phyloP scores from a whole-genome alignment of 2,797 vertebrate genomes.

The Anisognathus igniventris region DNA sequence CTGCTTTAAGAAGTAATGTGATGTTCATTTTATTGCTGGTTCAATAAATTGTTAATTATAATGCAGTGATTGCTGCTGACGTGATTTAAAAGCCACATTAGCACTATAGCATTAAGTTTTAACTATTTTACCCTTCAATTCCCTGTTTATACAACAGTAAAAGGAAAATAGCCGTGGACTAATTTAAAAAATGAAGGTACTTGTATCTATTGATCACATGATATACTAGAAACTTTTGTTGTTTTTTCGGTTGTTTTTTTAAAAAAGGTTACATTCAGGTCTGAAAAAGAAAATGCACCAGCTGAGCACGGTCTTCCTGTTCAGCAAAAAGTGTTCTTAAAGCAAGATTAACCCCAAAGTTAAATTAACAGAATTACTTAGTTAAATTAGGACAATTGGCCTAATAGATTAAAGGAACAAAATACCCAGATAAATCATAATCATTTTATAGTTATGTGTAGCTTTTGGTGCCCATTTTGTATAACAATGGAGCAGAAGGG shows the following conservation, averaged over 20 bases:
- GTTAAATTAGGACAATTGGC: constrained; percentile 39
- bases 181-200: constrained; percentile 79
- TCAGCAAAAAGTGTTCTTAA: constrained; percentile 40
- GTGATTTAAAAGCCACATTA: constrained; percentile 88
- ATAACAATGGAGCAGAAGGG: constrained; percentile 16
- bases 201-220: constrained; percentile 76
- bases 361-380: constrained; percentile 49
- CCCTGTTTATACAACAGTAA: constrained; percentile 86
- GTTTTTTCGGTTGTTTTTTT: background rate
- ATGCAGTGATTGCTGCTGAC: constrained; percentile 86
- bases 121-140: constrained; percentile 86
- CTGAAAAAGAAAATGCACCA: constrained; percentile 20
- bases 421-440: constrained; percentile 54
- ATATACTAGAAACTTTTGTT: constrained; percentile 63
- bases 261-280: constrained; percentile 49
- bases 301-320: background rate
- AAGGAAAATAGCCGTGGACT: constrained; percentile 78
- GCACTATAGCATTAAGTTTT: constrained; percentile 86
- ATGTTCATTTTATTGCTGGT: constrained; percentile 89
- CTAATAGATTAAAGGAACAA: constrained; percentile 42
- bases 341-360: constrained; percentile 55
- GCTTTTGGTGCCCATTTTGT: constrained; percentile 28
- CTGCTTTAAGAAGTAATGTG: constrained; percentile 87
- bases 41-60: constrained; percentile 90
- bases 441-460: constrained; percentile 10